Conservation (phyloP, 37 sponge, comb jelly and placozoan species). For the Aphrocallistes beatrix region DNA sequence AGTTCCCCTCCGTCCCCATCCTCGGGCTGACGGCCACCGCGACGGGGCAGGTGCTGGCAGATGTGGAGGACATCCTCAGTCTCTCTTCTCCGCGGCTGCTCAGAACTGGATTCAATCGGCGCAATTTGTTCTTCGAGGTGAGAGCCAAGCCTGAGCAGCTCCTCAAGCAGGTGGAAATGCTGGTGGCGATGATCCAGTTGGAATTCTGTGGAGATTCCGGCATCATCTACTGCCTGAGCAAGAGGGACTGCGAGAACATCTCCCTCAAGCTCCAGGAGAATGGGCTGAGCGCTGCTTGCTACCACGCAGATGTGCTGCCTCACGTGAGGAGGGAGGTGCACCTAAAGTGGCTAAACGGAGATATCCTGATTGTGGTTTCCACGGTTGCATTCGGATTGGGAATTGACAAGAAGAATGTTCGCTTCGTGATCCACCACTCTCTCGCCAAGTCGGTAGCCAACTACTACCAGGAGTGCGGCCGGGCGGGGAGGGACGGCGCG, state of each 20-base stretch:
- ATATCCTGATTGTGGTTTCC: slow-evolving; percentile 48
- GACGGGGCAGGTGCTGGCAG: slow-evolving; percentile 53
- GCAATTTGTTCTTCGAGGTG: slow-evolving; percentile 78
- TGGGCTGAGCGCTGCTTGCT: slow-evolving; percentile 66
- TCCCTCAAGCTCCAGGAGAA: slow-evolving; percentile 26
- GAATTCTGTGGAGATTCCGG: slow-evolving; percentile 54
- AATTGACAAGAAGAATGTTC: slow-evolving; percentile 76
- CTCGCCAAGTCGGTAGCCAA: slow-evolving; percentile 88
- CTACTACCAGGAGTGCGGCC: slow-evolving; percentile 95
- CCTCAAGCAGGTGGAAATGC: slow-evolving; percentile 36
- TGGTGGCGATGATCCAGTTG: slow-evolving; percentile 52
- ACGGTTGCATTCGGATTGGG: slow-evolving; percentile 90
- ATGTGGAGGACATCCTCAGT: slow-evolving; percentile 42
- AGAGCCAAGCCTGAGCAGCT: slow-evolving; percentile 37
- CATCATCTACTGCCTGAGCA: slow-evolving; percentile 78
- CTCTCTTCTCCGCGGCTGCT: slow-evolving; percentile 32
- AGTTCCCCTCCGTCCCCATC: slow-evolving; percentile 69
- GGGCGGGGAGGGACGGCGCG: slow-evolving; percentile 84
- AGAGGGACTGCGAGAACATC: slow-evolving; percentile 71
- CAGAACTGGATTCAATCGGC: slow-evolving; percentile 66
- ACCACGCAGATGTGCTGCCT: slow-evolving; percentile 59
- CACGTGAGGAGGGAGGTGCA: slow-evolving; percentile 43
- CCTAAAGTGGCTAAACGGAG: slow-evolving; percentile 38
- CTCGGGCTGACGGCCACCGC: slow-evolving; percentile 95
- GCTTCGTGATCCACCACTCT: slow-evolving; percentile 88